phyloP scores from a whole-genome alignment of 2,888 invertebrate species.

The Amphipoea oculea region DNA sequence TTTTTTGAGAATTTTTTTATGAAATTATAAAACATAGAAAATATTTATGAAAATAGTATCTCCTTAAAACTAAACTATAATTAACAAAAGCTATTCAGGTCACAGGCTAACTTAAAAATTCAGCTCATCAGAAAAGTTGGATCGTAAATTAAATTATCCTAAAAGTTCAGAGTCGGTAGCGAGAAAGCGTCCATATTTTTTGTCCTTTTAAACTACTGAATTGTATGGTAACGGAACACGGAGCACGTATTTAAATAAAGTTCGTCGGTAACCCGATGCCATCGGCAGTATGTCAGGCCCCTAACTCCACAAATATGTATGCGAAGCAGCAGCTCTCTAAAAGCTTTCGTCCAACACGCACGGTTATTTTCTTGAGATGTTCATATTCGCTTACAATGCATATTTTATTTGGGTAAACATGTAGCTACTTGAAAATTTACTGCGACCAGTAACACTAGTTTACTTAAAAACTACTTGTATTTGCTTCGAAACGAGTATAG shows the following conservation, averaged over 20 bases:
- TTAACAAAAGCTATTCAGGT: constrained; percentile 40
- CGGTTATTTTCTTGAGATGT: constrained; percentile 78
- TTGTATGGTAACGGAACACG: constrained; percentile 30
- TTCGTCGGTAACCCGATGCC: constrained; percentile 33
- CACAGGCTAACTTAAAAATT: constrained; percentile 38
- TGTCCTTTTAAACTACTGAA: constrained; percentile 16
- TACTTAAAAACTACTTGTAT: constrained; percentile 49
- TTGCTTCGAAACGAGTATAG: constrained; percentile 1
- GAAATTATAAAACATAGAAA: neutral
- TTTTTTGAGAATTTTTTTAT: neutral
- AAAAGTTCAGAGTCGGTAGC: constrained; percentile 24
- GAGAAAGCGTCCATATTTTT: constrained; percentile 29
- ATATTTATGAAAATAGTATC: neutral
- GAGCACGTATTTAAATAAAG: constrained; percentile 44
- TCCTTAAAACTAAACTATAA: constrained; percentile 20
- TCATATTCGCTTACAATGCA: constrained; percentile 76
- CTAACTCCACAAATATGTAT: constrained; percentile 67
- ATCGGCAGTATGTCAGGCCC: constrained; percentile 54
- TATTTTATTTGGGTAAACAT: constrained; percentile 76
- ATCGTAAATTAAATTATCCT: constrained; percentile 45
- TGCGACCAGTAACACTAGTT: constrained; percentile 43
- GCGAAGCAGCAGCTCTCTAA: constrained; percentile 78
- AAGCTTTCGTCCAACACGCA: constrained; percentile 83
- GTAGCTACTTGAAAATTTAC: constrained; percentile 59
- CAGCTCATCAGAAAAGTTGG: constrained; percentile 41